phyloP scores from a whole-genome alignment of 2,888 invertebrate genomes.

The Proisotoma minuta region DNA sequence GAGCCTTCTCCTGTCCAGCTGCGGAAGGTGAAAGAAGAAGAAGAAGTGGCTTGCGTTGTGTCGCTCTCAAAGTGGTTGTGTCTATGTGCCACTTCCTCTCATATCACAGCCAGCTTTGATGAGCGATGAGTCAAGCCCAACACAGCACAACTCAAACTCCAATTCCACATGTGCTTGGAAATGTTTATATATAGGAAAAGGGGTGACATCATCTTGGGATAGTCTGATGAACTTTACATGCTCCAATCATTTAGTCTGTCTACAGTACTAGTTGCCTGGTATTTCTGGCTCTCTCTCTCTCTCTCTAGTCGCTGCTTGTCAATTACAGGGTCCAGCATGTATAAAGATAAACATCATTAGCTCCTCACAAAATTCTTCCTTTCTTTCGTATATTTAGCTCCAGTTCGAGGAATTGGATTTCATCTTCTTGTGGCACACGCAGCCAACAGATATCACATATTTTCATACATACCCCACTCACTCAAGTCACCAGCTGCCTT shows the following conservation, averaged over 20 bases:
- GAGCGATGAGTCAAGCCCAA: constrained; percentile 61
- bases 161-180: too few relatives aligned
- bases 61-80: constrained; percentile 88
- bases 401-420: too few relatives aligned
- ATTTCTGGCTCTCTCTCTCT: constrained; percentile 36
- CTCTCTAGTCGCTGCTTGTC: constrained; percentile 34
- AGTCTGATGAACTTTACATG: too few relatives aligned
- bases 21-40: constrained; percentile 18
- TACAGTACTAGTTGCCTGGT: constrained; percentile 21
- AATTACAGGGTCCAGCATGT: constrained; percentile 38
- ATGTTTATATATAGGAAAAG: not conserved
- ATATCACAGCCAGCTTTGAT: constrained; percentile 99
- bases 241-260: too few relatives aligned
- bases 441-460: too few relatives aligned
- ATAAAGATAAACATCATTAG: constrained; percentile 43
- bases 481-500: too few relatives aligned
- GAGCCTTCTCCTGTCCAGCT: constrained; percentile 49
- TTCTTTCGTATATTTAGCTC: too few relatives aligned
- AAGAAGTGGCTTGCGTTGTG: too few relatives aligned
- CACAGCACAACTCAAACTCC: too few relatives aligned
- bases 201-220: constrained; percentile 4
- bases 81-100: constrained; percentile 61
- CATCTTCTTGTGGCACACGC: too few relatives aligned
- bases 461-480: too few relatives aligned
- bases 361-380: constrained; percentile 34